phyloP scores from a whole-genome alignment of 1,140 invertebrate genomes.

The Zophobas morio region DNA sequence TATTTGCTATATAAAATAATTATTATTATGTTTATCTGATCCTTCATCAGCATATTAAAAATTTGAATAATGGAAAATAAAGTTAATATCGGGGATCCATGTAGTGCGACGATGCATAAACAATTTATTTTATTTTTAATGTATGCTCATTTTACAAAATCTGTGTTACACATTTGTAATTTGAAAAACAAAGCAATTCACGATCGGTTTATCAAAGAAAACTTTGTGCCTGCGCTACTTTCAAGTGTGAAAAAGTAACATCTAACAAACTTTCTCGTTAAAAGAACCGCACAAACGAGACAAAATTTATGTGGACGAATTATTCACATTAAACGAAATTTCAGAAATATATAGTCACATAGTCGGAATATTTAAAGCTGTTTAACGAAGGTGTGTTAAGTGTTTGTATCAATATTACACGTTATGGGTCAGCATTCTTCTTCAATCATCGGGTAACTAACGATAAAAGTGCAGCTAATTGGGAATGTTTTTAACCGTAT shows the following conservation, averaged over 20 bases:
- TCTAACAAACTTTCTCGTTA: constrained; percentile 35
- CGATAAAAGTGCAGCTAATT: not conserved
- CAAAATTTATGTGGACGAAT: constrained; percentile 7
- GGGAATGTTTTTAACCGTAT: not conserved
- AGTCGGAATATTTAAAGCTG: constrained; percentile 7
- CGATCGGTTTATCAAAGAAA: constrained; percentile 29
- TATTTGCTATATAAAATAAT: too few species aligned
- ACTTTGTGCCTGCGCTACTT: constrained; percentile 20
- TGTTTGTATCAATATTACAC: constrained; percentile 12
- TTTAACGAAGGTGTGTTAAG: constrained; percentile 26
- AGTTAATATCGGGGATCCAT: too few species aligned
- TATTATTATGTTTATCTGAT: too few species aligned
- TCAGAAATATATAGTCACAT: constrained; percentile 11
- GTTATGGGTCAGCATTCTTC: not conserved
- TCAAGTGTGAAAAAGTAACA: constrained; percentile 3
- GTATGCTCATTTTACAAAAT: too few species aligned
- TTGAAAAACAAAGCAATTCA: constrained; percentile 18
- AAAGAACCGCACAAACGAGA: not conserved
- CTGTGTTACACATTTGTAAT: not conserved
- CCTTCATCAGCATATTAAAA: too few species aligned
- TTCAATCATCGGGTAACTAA: not conserved
- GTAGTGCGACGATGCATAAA: too few species aligned
- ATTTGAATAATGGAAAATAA: too few species aligned
- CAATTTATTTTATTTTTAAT: too few species aligned
- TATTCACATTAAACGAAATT: not conserved